Conservation (phyloP, 2,888 invertebrate genomes). For the Ptychoptera contaminata region DNA sequence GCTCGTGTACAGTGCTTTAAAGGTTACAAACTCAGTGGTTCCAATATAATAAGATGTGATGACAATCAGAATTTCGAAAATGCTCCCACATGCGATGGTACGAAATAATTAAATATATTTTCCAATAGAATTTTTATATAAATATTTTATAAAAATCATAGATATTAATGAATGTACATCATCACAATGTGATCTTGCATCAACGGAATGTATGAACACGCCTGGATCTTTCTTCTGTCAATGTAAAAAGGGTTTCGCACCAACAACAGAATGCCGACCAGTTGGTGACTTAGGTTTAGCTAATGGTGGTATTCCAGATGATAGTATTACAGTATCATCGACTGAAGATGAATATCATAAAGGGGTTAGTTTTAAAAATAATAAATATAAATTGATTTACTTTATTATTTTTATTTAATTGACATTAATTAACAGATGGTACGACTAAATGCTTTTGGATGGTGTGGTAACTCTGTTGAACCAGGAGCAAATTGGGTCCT, state of each 20-base stretch:
- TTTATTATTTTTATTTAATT: neutral
- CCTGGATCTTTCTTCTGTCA: constrained; percentile 81
- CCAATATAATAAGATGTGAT: constrained; percentile 71
- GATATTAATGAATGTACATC: constrained; percentile 83
- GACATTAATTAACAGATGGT: constrained; percentile 42
- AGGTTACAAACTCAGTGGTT: constrained; percentile 73
- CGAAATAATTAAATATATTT: constrained; percentile 3
- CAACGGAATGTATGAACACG: constrained; percentile 80
- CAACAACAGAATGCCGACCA: constrained; percentile 77
- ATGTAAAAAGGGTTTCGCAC: constrained; percentile 66
- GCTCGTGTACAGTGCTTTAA: constrained; percentile 82
- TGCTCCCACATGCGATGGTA: constrained; percentile 70
- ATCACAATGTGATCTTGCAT: constrained; percentile 78
- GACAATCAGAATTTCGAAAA: constrained; percentile 69
- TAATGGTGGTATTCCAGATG: constrained; percentile 80
- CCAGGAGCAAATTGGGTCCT: constrained; percentile 80
- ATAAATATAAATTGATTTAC: neutral
- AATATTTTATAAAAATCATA: constrained; percentile 15
- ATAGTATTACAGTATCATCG: constrained; percentile 70
- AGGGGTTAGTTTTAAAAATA: constrained; percentile 38
- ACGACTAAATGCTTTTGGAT: constrained; percentile 68
- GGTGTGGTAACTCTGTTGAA: constrained; percentile 79
- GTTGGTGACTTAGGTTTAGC: constrained; percentile 68
- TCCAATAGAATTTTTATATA: neutral
- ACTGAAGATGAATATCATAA: constrained; percentile 70